A percentile compares a stretch with the other conserved stretches of the same genome.
Conservation (phyloP, 1,140 invertebrate genomes). For the Apis florea region DNA sequence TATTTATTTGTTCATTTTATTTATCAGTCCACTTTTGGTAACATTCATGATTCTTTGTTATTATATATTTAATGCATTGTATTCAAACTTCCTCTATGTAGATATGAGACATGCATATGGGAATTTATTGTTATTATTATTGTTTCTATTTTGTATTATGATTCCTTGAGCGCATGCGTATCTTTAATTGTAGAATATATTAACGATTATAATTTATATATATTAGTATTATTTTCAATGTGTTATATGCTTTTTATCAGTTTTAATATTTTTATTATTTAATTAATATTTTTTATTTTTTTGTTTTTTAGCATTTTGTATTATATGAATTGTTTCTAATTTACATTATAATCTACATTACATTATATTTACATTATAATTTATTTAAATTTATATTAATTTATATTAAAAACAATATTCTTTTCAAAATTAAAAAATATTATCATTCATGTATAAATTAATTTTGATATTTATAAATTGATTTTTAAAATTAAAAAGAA, state of each 20-base stretch:
- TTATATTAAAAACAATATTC: neutral
- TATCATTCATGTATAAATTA: neutral
- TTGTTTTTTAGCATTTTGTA: neutral
- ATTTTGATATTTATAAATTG: neutral
- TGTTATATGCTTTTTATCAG: too few relatives aligned
- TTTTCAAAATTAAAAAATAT: neutral
- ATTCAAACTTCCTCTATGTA: neutral
- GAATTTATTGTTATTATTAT: neutral
- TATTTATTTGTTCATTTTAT: conserved; percentile 65
- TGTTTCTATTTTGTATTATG: conserved; percentile 14
- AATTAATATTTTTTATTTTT: neutral
- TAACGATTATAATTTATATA: neutral
- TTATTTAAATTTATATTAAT: too few relatives aligned
- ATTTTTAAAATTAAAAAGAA: neutral
- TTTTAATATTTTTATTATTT: too few relatives aligned
- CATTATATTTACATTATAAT: too few relatives aligned
- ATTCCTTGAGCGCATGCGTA: conserved; percentile 21
- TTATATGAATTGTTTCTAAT: neutral
- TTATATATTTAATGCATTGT: conserved; percentile 33
- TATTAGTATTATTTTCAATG: neutral
- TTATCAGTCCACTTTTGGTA: conserved; percentile 69
- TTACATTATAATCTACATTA: neutral
- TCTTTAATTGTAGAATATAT: conserved; percentile 13
- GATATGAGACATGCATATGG: conserved; percentile 8
- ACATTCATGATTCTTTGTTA: conserved; percentile 47